Conservation (phyloP, 2,888 invertebrate genomes). For the Cataglyphis livida region DNA sequence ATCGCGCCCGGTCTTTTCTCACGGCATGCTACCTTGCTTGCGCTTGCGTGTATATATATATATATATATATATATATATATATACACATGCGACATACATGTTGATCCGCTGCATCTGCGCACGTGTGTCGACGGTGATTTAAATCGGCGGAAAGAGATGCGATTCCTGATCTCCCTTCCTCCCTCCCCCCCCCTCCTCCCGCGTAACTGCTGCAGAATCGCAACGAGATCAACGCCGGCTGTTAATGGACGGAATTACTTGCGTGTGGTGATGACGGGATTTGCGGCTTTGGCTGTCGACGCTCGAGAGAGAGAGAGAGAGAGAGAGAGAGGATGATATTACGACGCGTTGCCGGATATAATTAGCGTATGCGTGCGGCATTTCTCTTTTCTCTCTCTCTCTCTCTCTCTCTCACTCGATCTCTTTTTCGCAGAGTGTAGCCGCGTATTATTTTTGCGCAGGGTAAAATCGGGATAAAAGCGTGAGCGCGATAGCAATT, state of each 20-base stretch:
- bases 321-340: slow-evolving; percentile 3
- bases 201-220: background rate
- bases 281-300: slow-evolving; percentile 27
- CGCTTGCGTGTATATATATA: background rate
- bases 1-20: slow-evolving; percentile 63
- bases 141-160: background rate
- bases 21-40: slow-evolving; percentile 53
- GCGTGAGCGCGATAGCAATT: background rate
- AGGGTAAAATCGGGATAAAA: background rate
- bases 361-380: background rate
- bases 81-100: background rate
- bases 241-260: slow-evolving; percentile 38
- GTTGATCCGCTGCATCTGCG: background rate
- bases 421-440: background rate
- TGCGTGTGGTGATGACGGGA: background rate
- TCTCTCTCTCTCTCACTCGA: background rate
- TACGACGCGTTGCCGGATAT: background rate
- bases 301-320: slow-evolving; percentile 1
- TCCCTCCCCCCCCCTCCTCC: background rate
- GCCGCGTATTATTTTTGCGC: background rate
- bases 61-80: too few species aligned
- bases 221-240: slow-evolving; percentile 36
- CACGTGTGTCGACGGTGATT: background rate
- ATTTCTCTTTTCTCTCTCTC: background rate
- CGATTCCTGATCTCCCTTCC: background rate